Evolutionary conservation across 2,797 vertebrate genomes (phyloP).

Genomic region (Limnodromus scolopaceus): DNA sequence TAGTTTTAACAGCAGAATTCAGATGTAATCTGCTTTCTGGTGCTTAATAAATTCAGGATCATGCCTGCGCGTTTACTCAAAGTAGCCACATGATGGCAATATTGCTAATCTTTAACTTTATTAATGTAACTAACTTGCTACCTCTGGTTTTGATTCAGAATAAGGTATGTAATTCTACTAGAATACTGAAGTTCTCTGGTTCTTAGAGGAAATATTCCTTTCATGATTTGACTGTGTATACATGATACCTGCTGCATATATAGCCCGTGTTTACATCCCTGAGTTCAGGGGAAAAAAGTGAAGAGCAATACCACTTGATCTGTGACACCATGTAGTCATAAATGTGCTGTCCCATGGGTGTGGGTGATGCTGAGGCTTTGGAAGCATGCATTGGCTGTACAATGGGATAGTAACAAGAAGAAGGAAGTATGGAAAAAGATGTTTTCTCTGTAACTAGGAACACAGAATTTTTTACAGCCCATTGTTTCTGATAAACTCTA

Average conservation of each 20-base stretch:
- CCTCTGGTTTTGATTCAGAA: background rate
- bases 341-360: background rate
- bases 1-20: background rate
- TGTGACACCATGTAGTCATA: background rate
- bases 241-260: background rate
- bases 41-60: background rate
- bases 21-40: background rate
- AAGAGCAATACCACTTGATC: background rate
- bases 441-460: background rate
- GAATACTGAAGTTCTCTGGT: background rate
- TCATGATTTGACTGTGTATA: background rate
- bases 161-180: background rate
- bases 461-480: background rate
- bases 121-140: background rate
- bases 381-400: background rate
- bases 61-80: background rate
- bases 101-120: slow-evolving; percentile 43
- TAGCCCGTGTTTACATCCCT: background rate
- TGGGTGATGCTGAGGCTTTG: background rate
- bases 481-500: rapidly evolving
- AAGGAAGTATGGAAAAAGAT: background rate
- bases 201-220: background rate
- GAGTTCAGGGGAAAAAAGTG: background rate
- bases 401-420: background rate
- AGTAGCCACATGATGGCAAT: slow-evolving; percentile 68